phyloP scores from a whole-genome alignment of 1,140 invertebrate genomes.

The Meloidogyne hapla region DNA sequence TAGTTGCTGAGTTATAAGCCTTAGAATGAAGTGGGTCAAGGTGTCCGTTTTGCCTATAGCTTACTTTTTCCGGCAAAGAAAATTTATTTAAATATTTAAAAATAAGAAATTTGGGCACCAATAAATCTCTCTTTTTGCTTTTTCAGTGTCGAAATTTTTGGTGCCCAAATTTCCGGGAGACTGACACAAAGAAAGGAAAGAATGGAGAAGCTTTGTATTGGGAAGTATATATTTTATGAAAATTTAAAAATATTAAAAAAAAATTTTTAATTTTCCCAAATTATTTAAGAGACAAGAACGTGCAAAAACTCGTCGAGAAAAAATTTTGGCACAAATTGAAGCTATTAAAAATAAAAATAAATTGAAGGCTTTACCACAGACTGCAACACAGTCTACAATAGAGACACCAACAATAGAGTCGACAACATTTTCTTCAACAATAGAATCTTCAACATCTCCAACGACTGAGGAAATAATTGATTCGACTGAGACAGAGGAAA shows the following conservation, averaged over 20 bases:
- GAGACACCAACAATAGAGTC: not conserved
- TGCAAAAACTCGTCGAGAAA: not conserved
- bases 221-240: not conserved
- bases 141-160: not conserved
- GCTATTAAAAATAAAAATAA: not conserved
- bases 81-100: not conserved
- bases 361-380: not conserved
- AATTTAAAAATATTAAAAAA: not conserved
- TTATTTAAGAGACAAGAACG: not conserved
- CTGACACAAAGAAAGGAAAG: not conserved
- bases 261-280: not conserved
- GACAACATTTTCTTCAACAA: not conserved
- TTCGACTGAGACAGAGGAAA: not conserved
- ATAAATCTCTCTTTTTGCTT: not conserved
- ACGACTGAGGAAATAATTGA: not conserved
- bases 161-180: not conserved
- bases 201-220: not conserved
- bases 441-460: not conserved
- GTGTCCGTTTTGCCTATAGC: no score
- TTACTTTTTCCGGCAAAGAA: not conserved
- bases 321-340: not conserved
- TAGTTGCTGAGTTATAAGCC: not conserved
- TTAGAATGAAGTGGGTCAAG: not conserved
- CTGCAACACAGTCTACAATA: not conserved
- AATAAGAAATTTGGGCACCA: slow-evolving; percentile 5